phyloP scores from a whole-genome alignment of 2,113 vertebrate species.

The Spizaetus ornatus region DNA sequence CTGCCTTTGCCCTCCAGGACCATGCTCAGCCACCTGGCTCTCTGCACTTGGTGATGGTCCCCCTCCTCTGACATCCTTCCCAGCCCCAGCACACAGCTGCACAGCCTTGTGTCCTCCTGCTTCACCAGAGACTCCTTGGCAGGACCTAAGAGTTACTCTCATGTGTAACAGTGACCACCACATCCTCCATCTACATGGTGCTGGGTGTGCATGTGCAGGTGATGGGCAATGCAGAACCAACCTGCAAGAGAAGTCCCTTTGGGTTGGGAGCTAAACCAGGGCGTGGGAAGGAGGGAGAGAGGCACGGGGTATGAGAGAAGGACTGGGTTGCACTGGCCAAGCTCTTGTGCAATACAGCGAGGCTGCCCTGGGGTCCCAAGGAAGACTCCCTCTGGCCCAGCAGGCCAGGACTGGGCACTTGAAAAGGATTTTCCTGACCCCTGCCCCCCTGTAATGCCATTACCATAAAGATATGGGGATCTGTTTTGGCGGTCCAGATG shows the following conservation, averaged over 20 bases:
- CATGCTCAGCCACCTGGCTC: not conserved
- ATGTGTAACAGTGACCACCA: not conserved
- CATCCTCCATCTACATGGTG: rapidly evolving
- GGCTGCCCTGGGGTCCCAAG: not conserved
- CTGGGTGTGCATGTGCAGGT: too few relatives aligned
- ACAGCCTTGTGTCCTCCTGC: rapidly evolving
- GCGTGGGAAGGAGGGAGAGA: not conserved
- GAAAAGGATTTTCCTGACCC: not conserved
- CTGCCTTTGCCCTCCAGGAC: not conserved
- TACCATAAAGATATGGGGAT: not conserved
- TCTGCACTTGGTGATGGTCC: not conserved
- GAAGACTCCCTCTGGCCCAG: not conserved
- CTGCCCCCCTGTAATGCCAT: not conserved
- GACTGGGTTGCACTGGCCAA: not conserved
- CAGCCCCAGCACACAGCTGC: not conserved
- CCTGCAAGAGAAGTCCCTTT: not conserved
- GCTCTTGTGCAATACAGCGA: not conserved
- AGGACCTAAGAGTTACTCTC: not conserved
- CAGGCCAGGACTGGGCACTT: not conserved
- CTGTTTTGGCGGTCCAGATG: not conserved
- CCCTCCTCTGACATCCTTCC: not conserved
- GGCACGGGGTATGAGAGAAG: not conserved
- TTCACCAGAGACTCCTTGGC: not conserved
- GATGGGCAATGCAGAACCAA: not conserved
- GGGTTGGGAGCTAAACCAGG: not conserved